These are phyloP conservation scores for Cataglyphis albicans DNA, from an alignment of 2,888 invertebrate genomes.

Conservation along the genomic window DNA sequence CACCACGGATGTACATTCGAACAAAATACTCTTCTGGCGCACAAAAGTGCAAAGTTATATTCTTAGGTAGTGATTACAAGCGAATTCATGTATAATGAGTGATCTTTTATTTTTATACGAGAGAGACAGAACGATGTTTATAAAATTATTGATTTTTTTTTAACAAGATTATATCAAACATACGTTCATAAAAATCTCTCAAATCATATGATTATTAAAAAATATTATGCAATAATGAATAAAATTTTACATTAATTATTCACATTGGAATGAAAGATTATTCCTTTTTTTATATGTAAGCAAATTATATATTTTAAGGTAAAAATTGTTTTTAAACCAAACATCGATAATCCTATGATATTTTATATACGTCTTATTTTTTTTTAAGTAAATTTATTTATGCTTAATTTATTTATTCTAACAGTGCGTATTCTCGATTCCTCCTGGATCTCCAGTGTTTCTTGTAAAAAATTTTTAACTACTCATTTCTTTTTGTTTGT, in stretches of 20 bases:
- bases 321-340: no score
- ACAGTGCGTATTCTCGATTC: background rate
- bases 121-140: background rate
- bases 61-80: no score
- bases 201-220: background rate
- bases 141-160: background rate
- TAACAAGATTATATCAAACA: background rate
- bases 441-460: background rate
- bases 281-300: background rate
- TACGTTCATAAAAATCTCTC: background rate
- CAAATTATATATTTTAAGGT: background rate
- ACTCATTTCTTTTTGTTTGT: background rate
- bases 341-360: no score
- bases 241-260: background rate
- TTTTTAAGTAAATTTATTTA: background rate
- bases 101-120: background rate
- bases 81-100: background rate
- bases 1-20: background rate
- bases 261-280: background rate
- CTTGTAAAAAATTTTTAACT: background rate
- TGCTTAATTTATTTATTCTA: conserved; percentile 9
- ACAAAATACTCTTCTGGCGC: background rate
- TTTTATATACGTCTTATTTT: background rate
- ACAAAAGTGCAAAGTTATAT: background rate
- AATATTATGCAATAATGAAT: background rate